Evolutionary conservation across 2,113 vertebrate genomes (phyloP).

Genomic region (Orthonyx spaldingii): DNA sequence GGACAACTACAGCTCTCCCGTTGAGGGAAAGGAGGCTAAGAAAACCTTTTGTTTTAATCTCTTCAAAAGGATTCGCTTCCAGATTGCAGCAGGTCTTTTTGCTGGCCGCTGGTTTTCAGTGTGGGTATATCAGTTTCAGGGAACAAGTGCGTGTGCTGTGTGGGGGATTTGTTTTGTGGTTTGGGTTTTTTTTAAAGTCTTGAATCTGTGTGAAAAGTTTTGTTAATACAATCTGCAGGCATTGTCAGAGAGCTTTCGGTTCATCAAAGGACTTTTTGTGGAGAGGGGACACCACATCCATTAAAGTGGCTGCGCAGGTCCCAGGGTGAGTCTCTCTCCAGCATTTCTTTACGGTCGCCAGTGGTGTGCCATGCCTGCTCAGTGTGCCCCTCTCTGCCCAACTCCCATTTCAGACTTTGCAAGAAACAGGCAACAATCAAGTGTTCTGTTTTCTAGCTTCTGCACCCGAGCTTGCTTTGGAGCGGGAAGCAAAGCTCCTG

Average conservation of each 20-base stretch:
- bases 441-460: background rate
- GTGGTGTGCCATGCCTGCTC: background rate
- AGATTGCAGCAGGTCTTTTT: conserved; percentile 23
- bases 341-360: background rate
- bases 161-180: background rate
- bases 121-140: conserved; percentile 40
- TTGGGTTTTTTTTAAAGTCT: background rate
- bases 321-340: background rate
- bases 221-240: conserved; percentile 52
- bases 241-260: conserved; percentile 50
- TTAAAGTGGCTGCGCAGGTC: conserved; percentile 6
- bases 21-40: background rate
- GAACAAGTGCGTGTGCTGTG: background rate
- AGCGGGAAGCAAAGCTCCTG: background rate
- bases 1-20: background rate
- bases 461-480: background rate
- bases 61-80: background rate
- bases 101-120: background rate
- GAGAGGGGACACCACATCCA: conserved; percentile 3
- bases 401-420: background rate
- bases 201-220: conserved; percentile 56
- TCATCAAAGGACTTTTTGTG: conserved; percentile 62
- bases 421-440: background rate
- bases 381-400: rapidly evolving
- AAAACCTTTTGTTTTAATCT: conserved; percentile 5